Conservation (phyloP, 2,113 vertebrate genomes). For the Cepphus grylle region DNA sequence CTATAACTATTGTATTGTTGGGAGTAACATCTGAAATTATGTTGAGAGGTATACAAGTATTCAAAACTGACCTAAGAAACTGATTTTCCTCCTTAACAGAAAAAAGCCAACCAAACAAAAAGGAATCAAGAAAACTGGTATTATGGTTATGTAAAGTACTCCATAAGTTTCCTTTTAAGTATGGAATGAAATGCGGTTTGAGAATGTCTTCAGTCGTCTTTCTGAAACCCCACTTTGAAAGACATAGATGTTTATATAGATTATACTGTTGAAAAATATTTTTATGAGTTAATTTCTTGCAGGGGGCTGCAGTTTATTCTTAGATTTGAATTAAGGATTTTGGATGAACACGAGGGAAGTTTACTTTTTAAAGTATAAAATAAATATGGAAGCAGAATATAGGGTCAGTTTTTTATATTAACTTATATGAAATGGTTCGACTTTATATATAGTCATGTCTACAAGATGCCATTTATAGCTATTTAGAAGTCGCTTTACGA, state of each 20-base stretch:
- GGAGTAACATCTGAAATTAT: neutral
- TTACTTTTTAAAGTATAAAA: neutral
- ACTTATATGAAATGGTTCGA: neutral
- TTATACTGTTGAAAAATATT: neutral
- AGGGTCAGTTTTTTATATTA: neutral
- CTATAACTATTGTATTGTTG: neutral
- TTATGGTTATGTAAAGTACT: neutral
- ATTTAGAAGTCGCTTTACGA: neutral
- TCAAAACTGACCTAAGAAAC: neutral
- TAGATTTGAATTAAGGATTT: neutral
- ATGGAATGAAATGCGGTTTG: neutral
- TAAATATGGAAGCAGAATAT: neutral
- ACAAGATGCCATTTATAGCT: neutral
- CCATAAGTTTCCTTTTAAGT: neutral
- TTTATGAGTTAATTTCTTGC: neutral
- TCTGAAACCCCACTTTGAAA: neutral
- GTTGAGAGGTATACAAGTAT: neutral
- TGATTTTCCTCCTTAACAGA: neutral
- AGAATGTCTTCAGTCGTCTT: neutral
- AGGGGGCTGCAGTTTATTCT: neutral
- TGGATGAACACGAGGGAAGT: neutral
- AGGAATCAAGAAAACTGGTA: neutral
- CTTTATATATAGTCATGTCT: neutral
- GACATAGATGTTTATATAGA: neutral
- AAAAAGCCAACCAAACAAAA: neutral